A percentile compares a stretch with the other conserved stretches of the same genome.
Conservation (phyloP, 2,797 vertebrate genomes). For the Acipenser oxyrinchus region DNA sequence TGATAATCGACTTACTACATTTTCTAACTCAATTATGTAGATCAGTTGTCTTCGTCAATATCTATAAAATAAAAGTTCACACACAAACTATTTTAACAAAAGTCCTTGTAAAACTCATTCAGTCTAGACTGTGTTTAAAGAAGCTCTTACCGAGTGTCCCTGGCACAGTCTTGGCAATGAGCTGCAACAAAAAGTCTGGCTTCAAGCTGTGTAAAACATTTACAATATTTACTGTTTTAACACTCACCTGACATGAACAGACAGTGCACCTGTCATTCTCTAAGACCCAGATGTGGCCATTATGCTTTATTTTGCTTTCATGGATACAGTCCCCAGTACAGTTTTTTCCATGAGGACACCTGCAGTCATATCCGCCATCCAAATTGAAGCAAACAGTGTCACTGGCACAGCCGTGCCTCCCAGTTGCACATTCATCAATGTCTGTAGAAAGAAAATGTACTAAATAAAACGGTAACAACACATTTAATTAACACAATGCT, state of each 20-base stretch:
- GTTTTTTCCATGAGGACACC: slow-evolving; percentile 93
- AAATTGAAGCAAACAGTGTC: slow-evolving; percentile 95
- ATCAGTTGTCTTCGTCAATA: no score
- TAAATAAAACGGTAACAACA: slow-evolving; percentile 27
- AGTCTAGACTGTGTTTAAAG: no score
- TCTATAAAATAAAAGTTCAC: no score
- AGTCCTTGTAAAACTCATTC: no score
- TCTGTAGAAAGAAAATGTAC: slow-evolving; percentile 55
- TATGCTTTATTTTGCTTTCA: slow-evolving; percentile 89
- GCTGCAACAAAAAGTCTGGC: no score
- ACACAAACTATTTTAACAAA: no score
- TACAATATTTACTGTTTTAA: no score
- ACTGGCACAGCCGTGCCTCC: slow-evolving; percentile 89
- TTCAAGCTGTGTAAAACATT: no score
- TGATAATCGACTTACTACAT: no score
- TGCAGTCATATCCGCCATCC: slow-evolving; percentile 93
- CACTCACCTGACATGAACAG: slow-evolving; percentile 90
- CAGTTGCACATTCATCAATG: slow-evolving; percentile 89
- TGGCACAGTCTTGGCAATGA: no score
- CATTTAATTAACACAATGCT: slow-evolving; percentile 27
- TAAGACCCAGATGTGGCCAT: slow-evolving; percentile 93
- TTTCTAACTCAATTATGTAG: no score
- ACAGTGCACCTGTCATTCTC: slow-evolving; percentile 92
- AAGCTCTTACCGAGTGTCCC: no score
- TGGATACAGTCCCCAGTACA: slow-evolving; percentile 94